These are phyloP conservation scores for Poicephalus gulielmi DNA, from an alignment of 2,113 vertebrate genomes.

Conservation along the genomic window DNA sequence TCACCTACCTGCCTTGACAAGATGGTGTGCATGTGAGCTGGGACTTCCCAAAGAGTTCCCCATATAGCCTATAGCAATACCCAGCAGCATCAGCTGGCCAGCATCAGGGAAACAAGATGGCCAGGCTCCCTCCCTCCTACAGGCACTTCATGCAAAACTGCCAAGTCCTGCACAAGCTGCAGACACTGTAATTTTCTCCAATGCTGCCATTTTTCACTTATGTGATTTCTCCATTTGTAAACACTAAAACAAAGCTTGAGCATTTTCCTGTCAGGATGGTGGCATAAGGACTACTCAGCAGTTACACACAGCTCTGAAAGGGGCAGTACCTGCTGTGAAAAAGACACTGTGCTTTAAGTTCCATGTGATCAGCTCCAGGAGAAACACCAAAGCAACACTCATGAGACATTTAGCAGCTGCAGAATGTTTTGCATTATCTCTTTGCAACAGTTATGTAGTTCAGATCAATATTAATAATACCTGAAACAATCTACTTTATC, in stretches of 20 bases:
- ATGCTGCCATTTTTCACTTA: neutral
- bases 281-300: neutral
- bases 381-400: neutral
- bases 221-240: neutral
- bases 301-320: neutral
- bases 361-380: neutral
- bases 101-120: neutral
- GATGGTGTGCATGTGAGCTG: accelerated
- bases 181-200: neutral
- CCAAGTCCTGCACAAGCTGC: neutral
- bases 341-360: neutral
- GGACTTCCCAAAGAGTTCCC: neutral
- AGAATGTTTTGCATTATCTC: neutral
- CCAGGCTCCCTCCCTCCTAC: neutral
- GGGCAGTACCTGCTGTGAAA: neutral
- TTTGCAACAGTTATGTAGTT: neutral
- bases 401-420: neutral
- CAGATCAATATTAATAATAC: neutral
- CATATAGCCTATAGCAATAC: neutral
- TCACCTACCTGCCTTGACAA: neutral
- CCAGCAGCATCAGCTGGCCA: neutral
- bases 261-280: neutral
- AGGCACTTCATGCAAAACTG: neutral
- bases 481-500: neutral
- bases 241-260: neutral